Evolutionary conservation across 2,888 invertebrate species (phyloP), one percentile per base, ranked within the genome.

Genomic region (Halictus ligatus): DNA sequence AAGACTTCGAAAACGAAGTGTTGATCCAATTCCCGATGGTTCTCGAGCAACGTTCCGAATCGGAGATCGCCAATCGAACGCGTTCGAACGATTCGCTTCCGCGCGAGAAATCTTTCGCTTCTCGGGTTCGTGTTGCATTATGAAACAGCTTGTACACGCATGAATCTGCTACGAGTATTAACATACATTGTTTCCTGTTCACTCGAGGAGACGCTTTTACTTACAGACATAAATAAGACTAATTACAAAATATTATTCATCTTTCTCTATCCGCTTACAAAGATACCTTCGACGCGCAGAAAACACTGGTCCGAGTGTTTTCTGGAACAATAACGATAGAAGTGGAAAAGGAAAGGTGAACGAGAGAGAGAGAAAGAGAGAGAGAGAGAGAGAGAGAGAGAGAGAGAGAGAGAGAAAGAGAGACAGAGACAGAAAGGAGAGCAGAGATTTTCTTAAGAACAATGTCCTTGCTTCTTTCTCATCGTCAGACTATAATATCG

Each of bases 221-320:
- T 87, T 85, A 84, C 81, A 85, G 75, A 80, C 75, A 89, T 89
- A 89, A 89, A 89, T 89, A 89, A 87, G 80, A 82, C 85, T 89
- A 89, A 87, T 89, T 89, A 89, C 87, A 89, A 82, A 75, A 75
- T 75, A 73, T 77, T 71, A 88, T 75, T 85, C 78, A 77, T 67
- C 67, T 69, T 75, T 79, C 69, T 75, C 72, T 69, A 35, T 15
- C 64, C 35, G 74, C 25, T 76, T 60, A 58, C 29, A 64, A 50
- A 72, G 77, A 86, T 67, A 83, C 64, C 35, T 71, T 72, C 25
- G 80, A 74, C 81, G 81, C 58, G 60, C 46, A n/a, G 69, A 64
- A 40, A 73, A 80, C 73, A 58, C 60, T 54, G 67, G 54, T 67
- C 43, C 78, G 74, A 43, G 75, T 75, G 64, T 78, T 81, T 40